Evolutionary conservation across 2,888 invertebrate genomes (phyloP).

Genomic region (Orchesella flavescens): DNA sequence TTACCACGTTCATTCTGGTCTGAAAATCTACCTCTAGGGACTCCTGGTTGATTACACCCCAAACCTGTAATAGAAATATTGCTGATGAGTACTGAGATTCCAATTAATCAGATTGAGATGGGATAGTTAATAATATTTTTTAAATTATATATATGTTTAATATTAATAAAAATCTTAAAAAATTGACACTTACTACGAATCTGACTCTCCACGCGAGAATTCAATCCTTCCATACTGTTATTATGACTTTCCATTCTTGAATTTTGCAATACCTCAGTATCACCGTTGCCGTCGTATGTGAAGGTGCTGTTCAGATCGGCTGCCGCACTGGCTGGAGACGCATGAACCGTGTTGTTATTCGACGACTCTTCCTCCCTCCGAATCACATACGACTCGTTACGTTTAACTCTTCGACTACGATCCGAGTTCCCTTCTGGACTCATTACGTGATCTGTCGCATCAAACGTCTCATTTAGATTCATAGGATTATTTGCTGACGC

Average conservation of each 20-base stretch:
- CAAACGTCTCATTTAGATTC: constrained; percentile 68
- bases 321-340: neutral
- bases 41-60: constrained; percentile 26
- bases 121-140: no score
- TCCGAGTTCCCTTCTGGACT: constrained; percentile 12
- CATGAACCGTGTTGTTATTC: constrained; percentile 46
- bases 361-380: constrained; percentile 64
- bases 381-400: constrained; percentile 68
- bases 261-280: neutral
- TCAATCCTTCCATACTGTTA: constrained; percentile 66
- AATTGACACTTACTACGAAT: constrained; percentile 49
- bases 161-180: no score
- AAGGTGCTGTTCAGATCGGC: constrained; percentile 51
- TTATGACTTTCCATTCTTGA: constrained; percentile 47
- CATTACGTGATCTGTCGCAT: constrained; percentile 23
- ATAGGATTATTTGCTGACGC: neutral
- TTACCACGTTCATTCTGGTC: neutral
- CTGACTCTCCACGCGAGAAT: constrained; percentile 51
- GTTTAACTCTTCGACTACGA: constrained; percentile 56
- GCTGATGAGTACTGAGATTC: no score
- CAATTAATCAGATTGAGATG: no score
- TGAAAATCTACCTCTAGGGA: constrained; percentile 3
- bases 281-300: constrained; percentile 26
- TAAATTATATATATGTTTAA: no score
- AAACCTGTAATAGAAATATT: constrained; percentile 36